Conservation (phyloP, 2,797 vertebrate species). For the Miichthys miiuy region DNA sequence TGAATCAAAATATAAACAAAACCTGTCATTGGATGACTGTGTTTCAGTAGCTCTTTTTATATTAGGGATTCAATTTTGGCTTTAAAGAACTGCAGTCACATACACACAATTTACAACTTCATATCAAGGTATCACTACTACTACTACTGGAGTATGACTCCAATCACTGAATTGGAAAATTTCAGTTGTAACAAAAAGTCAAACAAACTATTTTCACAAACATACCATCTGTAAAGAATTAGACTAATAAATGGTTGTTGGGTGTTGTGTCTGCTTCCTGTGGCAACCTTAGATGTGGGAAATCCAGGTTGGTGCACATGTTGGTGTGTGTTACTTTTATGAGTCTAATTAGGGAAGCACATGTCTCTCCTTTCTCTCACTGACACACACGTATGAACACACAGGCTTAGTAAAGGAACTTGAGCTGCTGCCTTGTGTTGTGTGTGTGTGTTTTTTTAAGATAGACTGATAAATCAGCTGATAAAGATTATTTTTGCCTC, state of each 20-base stretch:
- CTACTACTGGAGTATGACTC: not conserved
- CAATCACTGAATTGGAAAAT: not conserved
- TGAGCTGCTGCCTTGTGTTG: not conserved
- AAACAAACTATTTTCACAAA: conserved; percentile 35
- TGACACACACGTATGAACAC: not conserved
- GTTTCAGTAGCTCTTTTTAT: not conserved
- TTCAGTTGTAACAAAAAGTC: conserved; percentile 19
- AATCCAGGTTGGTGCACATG: conserved; percentile 70
- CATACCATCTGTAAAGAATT: conserved; percentile 69
- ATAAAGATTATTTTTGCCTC: too few relatives aligned
- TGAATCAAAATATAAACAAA: conserved; percentile 5
- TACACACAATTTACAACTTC: not conserved
- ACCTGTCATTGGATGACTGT: not conserved
- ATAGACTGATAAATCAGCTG: too few relatives aligned
- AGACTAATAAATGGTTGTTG: conserved; percentile 72
- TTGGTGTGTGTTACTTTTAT: conserved; percentile 76
- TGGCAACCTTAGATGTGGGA: conserved; percentile 74
- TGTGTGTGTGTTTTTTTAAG: too few relatives aligned
- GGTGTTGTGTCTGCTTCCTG: conserved; percentile 79
- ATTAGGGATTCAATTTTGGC: not conserved
- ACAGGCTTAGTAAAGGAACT: not conserved
- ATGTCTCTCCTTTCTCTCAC: conserved; percentile 22
- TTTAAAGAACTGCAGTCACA: not conserved
- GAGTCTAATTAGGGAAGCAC: conserved; percentile 65
- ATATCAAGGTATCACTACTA: not conserved